Base-by-base conservation (phyloP, 2,113 vertebrate species). In the Catagonus wagneri region DNA sequence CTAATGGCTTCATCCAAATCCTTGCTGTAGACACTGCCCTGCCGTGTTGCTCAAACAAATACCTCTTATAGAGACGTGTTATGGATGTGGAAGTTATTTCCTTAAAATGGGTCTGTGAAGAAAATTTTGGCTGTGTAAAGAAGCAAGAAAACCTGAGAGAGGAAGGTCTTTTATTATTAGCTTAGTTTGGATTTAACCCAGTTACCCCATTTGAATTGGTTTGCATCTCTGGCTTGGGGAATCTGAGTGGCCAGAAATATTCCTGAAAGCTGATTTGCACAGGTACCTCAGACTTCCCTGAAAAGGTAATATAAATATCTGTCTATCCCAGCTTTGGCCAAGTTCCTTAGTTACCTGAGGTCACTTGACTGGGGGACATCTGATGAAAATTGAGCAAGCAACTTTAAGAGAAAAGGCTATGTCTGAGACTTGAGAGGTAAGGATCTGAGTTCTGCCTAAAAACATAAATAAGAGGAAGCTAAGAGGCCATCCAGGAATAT, bases 61-160 rank as follows among this genome's bases (percentile, higher is more conserved):
- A 5, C 23, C 66, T 72, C 61, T 72, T 90, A 29, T 36, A 81
- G 27, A 71, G 54, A 83, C 36, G 36, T 88, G 54, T 86, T 87
- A 74, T 3, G 13, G 52, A 81, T 58, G 23, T n/a, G 79, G 68
- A 85, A 7, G 13, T 23, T 66, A 16, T 34, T 58, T 69, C 4
- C 13, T 81, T 90, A 74, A 94, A 94, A 79, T 78, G 78, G 74
- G 85, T 63, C 95, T 79, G 36, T 81, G 63, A 93, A 85, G 56
- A 89, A 78, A 54, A 20, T 63, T 92, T 92, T 83, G 36, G 23
- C 14, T 60, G 88, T 12, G 2, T 88, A 88, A 88, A 95, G 56
- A 90, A 93, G 11, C 20, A 56, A 85, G 60, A 25, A 56, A 27
- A 34, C 16, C 25, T 20, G n/a, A 56, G 25, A 92, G 63, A 79